Base-by-base conservation (phyloP, 2,888 invertebrate species). In the Hedychridium roseum region DNA sequence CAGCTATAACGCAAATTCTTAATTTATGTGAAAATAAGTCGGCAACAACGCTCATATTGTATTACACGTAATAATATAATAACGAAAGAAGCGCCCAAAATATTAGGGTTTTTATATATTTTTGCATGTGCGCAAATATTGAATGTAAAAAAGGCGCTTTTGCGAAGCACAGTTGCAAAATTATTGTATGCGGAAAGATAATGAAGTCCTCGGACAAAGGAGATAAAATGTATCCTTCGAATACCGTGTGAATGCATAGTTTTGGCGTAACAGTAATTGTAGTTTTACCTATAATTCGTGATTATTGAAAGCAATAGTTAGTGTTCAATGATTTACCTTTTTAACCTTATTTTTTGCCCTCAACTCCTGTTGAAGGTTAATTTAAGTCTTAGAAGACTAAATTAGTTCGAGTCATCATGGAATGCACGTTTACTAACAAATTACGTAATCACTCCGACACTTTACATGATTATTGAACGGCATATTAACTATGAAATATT, bases 291-390 rank as follows among this genome's bases (percentile, higher is more conserved):
- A 30, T 30, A 7, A 12, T 30, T 15, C 15, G 15, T 4, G 14
- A 30, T 12, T 11, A n/a, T n/a, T 18, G 31, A 9, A 41, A 34
- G n/a, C n/a, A 46, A 43, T 28, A 12, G 15, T 11, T 4, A 16
- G 12, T 23, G 15, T 37, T 9, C 27, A 46, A 50, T 54, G 27
- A n/a, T 17, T 34, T 56, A 55, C 57, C 56, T 56, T 59, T 50
- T 51, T 57, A 57, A 57, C 54, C 55, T 48, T 38, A 50, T 47
- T 40, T 46, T 39, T 15, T 35, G 43, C 27, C 32, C 30, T 39
- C 43, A 35, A 23, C 40, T 9, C 23, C 11, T 4, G 17, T 18
- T 11, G 20, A 30, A 30, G 17, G 30, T 40, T 47, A 37, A 21
- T 42, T 40, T 45, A 43, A 18, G 35, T 45, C 38, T 35, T 43